phyloP scores from a whole-genome alignment of 2,113 vertebrate genomes.

The Pseudorectes ferrugineus region DNA sequence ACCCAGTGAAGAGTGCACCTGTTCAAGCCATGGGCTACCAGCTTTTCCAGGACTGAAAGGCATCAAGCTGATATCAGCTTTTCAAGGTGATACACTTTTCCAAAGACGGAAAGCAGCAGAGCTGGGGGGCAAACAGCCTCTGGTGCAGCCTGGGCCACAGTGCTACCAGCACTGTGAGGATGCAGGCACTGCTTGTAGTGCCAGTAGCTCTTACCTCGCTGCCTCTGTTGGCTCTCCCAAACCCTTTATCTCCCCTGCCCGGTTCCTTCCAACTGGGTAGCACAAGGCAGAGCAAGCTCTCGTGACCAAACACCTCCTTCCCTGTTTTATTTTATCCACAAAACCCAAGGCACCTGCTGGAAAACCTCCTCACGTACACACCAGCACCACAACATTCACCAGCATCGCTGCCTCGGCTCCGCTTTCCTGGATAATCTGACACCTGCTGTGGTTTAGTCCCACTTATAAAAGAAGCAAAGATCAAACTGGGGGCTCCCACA shows the following conservation, averaged over 20 bases:
- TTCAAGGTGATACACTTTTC: background rate
- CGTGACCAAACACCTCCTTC: background rate
- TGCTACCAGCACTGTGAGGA: background rate
- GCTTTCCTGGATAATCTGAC: background rate
- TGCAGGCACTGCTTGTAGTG: background rate
- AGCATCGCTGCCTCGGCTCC: background rate
- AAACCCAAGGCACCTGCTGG: background rate
- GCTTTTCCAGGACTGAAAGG: background rate
- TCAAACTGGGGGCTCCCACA: background rate
- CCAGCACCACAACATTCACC: background rate
- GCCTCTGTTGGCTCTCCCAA: background rate
- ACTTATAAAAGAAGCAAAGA: background rate
- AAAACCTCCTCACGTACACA: background rate
- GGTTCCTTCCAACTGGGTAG: background rate
- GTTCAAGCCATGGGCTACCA: background rate
- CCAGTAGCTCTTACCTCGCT: accelerated
- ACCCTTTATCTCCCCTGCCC: accelerated
- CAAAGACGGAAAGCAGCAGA: background rate
- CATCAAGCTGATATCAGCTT: background rate
- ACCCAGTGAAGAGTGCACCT: background rate
- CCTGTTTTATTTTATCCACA: background rate
- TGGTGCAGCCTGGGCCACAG: background rate
- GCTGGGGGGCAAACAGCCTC: background rate
- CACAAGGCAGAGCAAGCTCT: background rate
- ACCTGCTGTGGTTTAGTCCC: background rate